A percentile compares a stretch with the other conserved stretches of the same genome.
phyloP scores from a whole-genome alignment of 1,140 invertebrate species.

The Kradibia gibbosae region DNA sequence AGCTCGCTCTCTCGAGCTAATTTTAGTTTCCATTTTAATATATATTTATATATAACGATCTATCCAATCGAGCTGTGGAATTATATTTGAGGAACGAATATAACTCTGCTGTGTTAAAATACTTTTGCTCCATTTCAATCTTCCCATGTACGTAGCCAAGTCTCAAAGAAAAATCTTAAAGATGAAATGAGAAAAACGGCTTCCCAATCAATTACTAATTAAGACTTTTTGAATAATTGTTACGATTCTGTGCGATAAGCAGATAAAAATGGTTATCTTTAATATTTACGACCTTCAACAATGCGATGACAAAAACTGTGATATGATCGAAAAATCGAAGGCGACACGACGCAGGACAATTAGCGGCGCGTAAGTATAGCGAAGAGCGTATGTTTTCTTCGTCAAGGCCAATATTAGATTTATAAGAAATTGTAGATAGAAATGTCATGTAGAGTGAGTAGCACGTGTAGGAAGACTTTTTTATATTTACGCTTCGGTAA shows the following conservation, averaged over 20 bases:
- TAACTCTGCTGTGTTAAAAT: slow-evolving; percentile 35
- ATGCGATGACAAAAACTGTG: slow-evolving; percentile 51
- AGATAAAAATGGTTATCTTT: slow-evolving; percentile 6
- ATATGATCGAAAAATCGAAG: slow-evolving; percentile 50
- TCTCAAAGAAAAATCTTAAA: slow-evolving; percentile 20
- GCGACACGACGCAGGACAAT: slow-evolving; percentile 31
- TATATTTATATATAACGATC: slow-evolving; percentile 6
- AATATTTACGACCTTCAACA: slow-evolving; percentile 42
- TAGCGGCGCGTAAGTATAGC: slow-evolving; percentile 27
- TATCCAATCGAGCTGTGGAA: slow-evolving; percentile 27
- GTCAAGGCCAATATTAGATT: slow-evolving; percentile 66
- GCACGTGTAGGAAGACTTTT: slow-evolving; percentile 51
- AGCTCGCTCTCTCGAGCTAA: not conserved
- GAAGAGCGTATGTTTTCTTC: slow-evolving; percentile 34
- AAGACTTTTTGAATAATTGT: not conserved
- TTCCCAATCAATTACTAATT: not conserved
- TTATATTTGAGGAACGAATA: not conserved
- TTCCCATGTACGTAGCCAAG: slow-evolving; percentile 40
- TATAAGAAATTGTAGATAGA: slow-evolving; percentile 63
- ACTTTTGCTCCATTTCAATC: slow-evolving; percentile 30
- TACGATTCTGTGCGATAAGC: slow-evolving; percentile 17
- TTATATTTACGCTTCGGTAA: slow-evolving; percentile 52
- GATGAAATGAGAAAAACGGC: not conserved
- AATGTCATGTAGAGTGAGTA: slow-evolving; percentile 55
- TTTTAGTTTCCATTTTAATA: slow-evolving; percentile 5